These are phyloP conservation scores for Platichthys flesus DNA, from an alignment of 2,113 vertebrate species.

Conservation along the genomic window DNA sequence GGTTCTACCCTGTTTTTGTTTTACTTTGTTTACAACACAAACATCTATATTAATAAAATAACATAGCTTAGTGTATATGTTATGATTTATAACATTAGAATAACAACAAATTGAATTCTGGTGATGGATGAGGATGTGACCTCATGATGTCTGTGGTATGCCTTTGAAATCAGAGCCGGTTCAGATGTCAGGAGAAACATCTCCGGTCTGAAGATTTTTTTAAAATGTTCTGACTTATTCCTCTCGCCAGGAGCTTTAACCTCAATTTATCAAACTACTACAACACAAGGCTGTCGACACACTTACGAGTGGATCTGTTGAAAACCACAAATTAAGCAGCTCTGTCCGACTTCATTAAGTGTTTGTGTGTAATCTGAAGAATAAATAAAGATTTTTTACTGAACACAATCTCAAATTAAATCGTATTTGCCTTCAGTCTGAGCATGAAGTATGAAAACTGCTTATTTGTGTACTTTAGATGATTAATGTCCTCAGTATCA, in stretches of 20 bases:
- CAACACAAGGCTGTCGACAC: background rate
- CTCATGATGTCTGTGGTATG: constrained; percentile 4
- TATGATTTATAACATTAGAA: no score
- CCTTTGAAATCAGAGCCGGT: constrained; percentile 27
- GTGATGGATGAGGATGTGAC: background rate
- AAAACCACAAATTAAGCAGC: background rate
- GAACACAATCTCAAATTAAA: background rate
- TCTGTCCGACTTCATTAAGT: background rate
- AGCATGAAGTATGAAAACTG: background rate
- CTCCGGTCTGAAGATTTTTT: background rate
- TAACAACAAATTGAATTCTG: background rate
- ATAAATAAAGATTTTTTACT: background rate
- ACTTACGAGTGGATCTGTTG: background rate
- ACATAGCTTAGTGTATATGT: no score
- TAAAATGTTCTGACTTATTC: background rate
- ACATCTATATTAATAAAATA: no score
- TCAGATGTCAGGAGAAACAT: background rate
- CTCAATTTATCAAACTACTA: background rate
- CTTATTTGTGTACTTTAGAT: background rate
- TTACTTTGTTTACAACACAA: no score
- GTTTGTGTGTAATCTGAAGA: background rate
- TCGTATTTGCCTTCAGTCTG: no score
- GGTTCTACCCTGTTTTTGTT: no score
- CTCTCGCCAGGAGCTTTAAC: background rate
- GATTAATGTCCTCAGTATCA: background rate